These are phyloP conservation scores for Molossus molossus DNA, from an alignment of 2,797 vertebrate genomes.

Conservation along the genomic window DNA sequence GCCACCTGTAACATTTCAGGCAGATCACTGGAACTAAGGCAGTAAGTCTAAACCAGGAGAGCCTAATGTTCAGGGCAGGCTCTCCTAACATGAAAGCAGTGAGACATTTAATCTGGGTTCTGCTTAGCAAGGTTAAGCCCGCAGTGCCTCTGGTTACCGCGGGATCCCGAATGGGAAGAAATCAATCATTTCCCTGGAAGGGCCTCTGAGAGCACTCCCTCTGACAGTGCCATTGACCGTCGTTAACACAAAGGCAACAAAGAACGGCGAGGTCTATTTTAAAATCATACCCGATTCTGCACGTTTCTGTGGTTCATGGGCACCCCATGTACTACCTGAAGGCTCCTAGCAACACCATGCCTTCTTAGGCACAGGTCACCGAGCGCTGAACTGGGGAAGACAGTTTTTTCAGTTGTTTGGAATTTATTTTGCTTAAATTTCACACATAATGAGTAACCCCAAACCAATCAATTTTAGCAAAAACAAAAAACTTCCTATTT, in stretches of 20 bases:
- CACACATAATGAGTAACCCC: neutral
- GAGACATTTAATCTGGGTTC: conserved; percentile 79
- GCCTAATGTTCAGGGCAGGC: neutral
- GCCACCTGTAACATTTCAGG: neutral
- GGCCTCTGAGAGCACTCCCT: conserved; percentile 56
- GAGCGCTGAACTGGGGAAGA: fast-evolving
- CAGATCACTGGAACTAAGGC: neutral
- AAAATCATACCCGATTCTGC: conserved; percentile 58
- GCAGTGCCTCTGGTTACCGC: conserved; percentile 75
- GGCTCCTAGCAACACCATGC: neutral
- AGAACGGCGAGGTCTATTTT: conserved; percentile 42
- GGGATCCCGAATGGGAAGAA: conserved; percentile 79
- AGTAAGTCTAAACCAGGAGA: conserved; percentile 16
- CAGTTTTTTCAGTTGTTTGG: neutral
- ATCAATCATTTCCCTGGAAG: conserved; percentile 85
- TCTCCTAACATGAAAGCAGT: conserved; percentile 31
- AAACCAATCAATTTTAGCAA: neutral
- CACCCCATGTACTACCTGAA: fast-evolving
- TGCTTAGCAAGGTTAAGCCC: conserved; percentile 82
- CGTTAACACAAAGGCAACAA: conserved; percentile 80
- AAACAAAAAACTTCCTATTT: neutral
- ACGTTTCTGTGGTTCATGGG: neutral
- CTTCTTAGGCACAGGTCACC: neutral
- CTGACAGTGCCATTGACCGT: conserved; percentile 73
- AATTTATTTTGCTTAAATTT: conserved; percentile 37